A percentile compares a stretch with the other conserved stretches of the same genome.
phyloP scores from a whole-genome alignment of 2,113 vertebrate genomes.

The Onychostoma macrolepis region DNA sequence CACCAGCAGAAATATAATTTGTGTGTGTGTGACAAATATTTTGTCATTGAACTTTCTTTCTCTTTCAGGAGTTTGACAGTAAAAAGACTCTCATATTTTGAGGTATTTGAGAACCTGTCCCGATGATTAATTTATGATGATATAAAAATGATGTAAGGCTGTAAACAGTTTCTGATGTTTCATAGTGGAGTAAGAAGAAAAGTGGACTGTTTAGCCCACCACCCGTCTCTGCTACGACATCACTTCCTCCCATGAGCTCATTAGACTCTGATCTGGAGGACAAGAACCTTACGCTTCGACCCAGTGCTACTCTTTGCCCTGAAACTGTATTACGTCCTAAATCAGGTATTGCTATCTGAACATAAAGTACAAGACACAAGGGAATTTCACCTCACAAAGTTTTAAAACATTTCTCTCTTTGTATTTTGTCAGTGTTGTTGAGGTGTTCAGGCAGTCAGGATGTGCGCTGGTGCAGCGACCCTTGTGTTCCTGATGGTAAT shows the following conservation, averaged over 20 bases:
- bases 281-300: slow-evolving; percentile 59
- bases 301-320: slow-evolving; percentile 69
- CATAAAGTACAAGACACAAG: background rate
- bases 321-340: slow-evolving; percentile 47
- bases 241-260: slow-evolving; percentile 70
- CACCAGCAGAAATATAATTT: background rate
- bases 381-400: background rate
- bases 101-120: slow-evolving; percentile 56
- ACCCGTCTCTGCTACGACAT: slow-evolving; percentile 62
- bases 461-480: slow-evolving; percentile 67
- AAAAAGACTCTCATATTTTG: slow-evolving; percentile 68
- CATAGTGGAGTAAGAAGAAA: slow-evolving; percentile 66
- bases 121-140: background rate
- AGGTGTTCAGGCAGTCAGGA: slow-evolving; percentile 74
- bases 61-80: slow-evolving; percentile 77
- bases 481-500: slow-evolving; percentile 43
- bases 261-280: slow-evolving; percentile 58
- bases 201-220: slow-evolving; percentile 64
- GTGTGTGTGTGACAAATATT: background rate
- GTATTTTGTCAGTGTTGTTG: slow-evolving; percentile 59
- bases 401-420: background rate
- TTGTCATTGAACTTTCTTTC: background rate
- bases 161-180: slow-evolving; percentile 9
- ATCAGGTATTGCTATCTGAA: slow-evolving; percentile 4
- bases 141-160: background rate